These are phyloP conservation scores for Eonycteris spelaea DNA, from an alignment of 2,113 vertebrate species.

Conservation along the genomic window DNA sequence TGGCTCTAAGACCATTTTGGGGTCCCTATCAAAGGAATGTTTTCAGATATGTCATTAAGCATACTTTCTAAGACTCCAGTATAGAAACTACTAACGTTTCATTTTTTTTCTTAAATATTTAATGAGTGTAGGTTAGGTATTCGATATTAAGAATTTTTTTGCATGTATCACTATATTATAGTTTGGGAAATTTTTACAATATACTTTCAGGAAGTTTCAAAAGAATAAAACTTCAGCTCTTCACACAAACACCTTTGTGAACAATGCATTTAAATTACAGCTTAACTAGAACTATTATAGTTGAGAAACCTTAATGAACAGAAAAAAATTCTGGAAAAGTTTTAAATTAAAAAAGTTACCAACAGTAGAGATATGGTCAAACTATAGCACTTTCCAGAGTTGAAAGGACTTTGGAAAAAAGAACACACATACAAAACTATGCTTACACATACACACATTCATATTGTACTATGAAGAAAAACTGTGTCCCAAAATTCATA, in stretches of 20 bases:
- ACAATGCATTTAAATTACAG: constrained; percentile 60
- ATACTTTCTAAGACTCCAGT: not conserved
- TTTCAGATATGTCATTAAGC: not conserved
- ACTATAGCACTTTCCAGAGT: constrained; percentile 61
- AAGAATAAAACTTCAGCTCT: constrained; percentile 75
- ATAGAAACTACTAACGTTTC: not conserved
- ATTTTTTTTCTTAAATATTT: constrained; percentile 22
- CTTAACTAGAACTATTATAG: constrained; percentile 76
- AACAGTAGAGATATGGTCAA: constrained; percentile 64
- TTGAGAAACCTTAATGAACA: constrained; percentile 68
- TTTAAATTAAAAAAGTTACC: constrained; percentile 51
- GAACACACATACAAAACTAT: not conserved
- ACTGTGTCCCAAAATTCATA: constrained; percentile 42
- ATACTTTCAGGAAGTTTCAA: constrained; percentile 69
- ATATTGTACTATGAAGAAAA: constrained; percentile 52
- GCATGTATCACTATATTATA: constrained; percentile 10
- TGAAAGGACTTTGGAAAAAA: constrained; percentile 37
- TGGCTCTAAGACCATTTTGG: not conserved
- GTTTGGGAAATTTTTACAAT: constrained; percentile 75
- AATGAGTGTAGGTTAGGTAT: not conserved
- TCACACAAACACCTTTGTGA: constrained; percentile 77
- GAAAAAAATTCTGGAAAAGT: constrained; percentile 72
- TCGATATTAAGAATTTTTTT: not conserved
- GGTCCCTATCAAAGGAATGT: not conserved
- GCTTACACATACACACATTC: not conserved